Base-by-base conservation (phyloP, 1,140 invertebrate genomes). In the Idris sp. region DNA sequence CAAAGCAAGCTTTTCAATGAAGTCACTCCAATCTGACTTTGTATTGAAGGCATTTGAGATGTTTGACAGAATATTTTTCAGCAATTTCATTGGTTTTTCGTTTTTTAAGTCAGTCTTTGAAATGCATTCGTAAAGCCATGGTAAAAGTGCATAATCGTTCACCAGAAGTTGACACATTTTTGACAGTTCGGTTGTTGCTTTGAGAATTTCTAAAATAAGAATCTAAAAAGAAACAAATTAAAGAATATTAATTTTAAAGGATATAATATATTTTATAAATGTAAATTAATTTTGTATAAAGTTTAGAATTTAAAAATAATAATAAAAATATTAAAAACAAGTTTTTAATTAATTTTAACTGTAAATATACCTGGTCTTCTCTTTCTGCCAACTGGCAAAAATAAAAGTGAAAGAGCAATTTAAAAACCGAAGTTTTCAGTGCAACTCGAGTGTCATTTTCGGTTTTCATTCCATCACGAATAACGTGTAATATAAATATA, bases 401-500 rank as follows among this genome's bases (percentile, higher is more conserved):
- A 61, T 90, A 90, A 80, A 89, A 91, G 40, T 84, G 84, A 9
- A 90, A 80, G 2, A 93, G 77, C 26, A 91, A 87, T 79, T 91
- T 91, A 43, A 92, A 92, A 1, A 90, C 82, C 16, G 89, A 85
- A 11, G 88, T 89, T 71, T 90, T 91, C 7, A 91, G 83, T 10
- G 89, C 89, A 5, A 91, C 61, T 18, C 89, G 84, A 73, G 90
- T 88, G 76, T 93, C 92, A 0, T 74, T 75, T 33, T 89, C 83
- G 26, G 87, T 88, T 59, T 89, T 89, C 19, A 92, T 84, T 18
- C 93, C 93, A 79, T 94, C 91, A 19, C 86, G 83, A 31, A 95
- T 86, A 5, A 93, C 83, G 74, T 90, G 86, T 2, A 95, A 82
- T 14, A 94, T 91, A 91, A 93, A 95, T 19, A 85, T 81, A 68